Conservation (phyloP, 2,797 vertebrate species). For the Saxicola maurus region DNA sequence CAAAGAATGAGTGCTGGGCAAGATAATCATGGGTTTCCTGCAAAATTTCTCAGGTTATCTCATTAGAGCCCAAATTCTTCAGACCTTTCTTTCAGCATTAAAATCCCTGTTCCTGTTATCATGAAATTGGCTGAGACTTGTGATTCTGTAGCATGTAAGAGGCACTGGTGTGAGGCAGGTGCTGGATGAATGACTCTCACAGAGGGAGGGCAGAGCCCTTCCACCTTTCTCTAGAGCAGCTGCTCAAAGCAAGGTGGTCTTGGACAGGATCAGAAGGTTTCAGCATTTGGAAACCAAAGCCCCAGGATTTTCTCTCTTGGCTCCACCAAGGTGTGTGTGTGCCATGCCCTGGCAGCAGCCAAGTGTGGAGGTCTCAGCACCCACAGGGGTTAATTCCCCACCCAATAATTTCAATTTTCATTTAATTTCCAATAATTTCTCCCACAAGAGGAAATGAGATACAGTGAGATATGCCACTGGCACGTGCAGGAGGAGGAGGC, state of each 20-base stretch:
- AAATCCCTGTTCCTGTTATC: neutral
- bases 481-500: neutral
- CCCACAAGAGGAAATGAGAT: neutral
- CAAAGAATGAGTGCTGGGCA: conserved; percentile 6
- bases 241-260: conserved; percentile 11
- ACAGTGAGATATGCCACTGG: neutral
- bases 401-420: neutral
- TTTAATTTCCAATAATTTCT: neutral
- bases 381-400: neutral
- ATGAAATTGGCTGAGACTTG: neutral
- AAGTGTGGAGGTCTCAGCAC: neutral
- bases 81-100: neutral
- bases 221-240: neutral
- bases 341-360: neutral
- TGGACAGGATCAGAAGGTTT: neutral
- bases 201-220: neutral
- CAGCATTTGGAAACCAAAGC: neutral
- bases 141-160: neutral
- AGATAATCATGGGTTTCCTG: conserved; percentile 8
- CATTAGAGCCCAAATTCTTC: neutral
- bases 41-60: conserved; percentile 12
- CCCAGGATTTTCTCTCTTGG: neutral
- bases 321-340: neutral
- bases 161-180: neutral
- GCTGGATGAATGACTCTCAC: neutral